Base-by-base conservation (phyloP, 2,888 invertebrate species). In the Taphrorychus bicolor region DNA sequence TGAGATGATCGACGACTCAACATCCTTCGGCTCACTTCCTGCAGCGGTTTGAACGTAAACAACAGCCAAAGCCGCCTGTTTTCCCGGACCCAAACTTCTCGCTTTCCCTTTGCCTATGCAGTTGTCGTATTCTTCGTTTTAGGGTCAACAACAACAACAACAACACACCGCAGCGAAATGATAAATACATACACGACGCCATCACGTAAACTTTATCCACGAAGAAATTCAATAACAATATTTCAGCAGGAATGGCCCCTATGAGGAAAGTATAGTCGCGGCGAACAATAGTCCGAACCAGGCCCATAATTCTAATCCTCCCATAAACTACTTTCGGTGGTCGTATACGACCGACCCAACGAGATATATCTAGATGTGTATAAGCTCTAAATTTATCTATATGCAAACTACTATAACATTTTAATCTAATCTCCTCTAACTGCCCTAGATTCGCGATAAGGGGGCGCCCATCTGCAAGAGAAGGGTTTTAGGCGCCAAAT, bases 391-490 rank as follows among this genome's bases (percentile, higher is more conserved):
- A 57, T 57, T 40, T 48, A 49, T 60, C 21, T 61, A 48, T 56
- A 62, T 62, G 58, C 65, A 65, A 65, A 53, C 58, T 52, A 32
- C 52, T 58, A n/a, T n/a, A 59, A 59, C 32, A 59, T 59, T 65
- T 58, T 59, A 65, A 53, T 21, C 45, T 65, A 65, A 65, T 65
- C 65, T 24, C 18, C 40, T 42, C 32, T 32, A 32, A 32, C 32
- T 7, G 11, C 32, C 32, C 32, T 32, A 7, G 32, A 32, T 32
- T n/a, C 32, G 32, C 53, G 65, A 65, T 65, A 65, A 65, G 58
- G 53, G n/a, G 24, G 59, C 58, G 58, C 65, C 19, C 65, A 65
- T 59, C 65, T 65, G 65, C 59, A 48, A 62, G 65, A n/a, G n/a
- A 52, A 65, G 42, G 41, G 65, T 52, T 65, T 65, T 65, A 65